A percentile compares a stretch with the other conserved stretches of the same genome.
These are phyloP conservation scores for Platyrinchus mystaceus DNA, from an alignment of 2,797 vertebrate species.

Conservation along the genomic window DNA sequence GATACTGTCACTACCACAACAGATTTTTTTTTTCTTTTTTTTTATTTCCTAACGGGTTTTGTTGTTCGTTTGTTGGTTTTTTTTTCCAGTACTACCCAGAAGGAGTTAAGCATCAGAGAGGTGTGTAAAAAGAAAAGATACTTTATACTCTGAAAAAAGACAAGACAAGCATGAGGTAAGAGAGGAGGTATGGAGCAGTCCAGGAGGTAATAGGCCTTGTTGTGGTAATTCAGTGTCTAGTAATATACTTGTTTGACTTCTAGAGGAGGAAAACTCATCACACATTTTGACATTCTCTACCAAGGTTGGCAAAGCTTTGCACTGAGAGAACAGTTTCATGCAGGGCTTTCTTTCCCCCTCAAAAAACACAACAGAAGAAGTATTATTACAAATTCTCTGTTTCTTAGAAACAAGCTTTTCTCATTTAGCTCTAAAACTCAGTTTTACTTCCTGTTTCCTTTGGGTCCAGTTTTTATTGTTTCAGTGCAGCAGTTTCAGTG, in stretches of 20 bases:
- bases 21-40: not conserved
- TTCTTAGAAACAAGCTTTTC: conserved; percentile 44
- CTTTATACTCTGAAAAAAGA: not conserved
- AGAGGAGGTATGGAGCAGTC: rapidly evolving
- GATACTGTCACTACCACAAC: not conserved
- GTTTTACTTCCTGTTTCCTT: conserved; percentile 50
- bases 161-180: not conserved
- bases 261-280: not conserved
- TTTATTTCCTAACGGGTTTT: not conserved
- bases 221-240: not conserved
- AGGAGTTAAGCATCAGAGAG: not conserved
- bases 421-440: not conserved
- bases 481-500: not conserved
- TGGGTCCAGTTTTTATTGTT: conserved; percentile 14
- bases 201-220: not conserved
- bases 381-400: not conserved
- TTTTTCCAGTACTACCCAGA: not conserved
- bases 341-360: not conserved
- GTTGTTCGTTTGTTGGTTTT: not conserved
- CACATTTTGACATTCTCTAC: not conserved
- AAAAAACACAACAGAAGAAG: not conserved
- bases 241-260: not conserved
- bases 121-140: not conserved
- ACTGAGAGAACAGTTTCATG: not conserved
- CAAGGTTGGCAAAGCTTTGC: not conserved